A percentile compares a stretch with the other conserved stretches of the same genome.
Conservation (phyloP, 2,888 invertebrate species). For the Dichetophora obliterata region DNA sequence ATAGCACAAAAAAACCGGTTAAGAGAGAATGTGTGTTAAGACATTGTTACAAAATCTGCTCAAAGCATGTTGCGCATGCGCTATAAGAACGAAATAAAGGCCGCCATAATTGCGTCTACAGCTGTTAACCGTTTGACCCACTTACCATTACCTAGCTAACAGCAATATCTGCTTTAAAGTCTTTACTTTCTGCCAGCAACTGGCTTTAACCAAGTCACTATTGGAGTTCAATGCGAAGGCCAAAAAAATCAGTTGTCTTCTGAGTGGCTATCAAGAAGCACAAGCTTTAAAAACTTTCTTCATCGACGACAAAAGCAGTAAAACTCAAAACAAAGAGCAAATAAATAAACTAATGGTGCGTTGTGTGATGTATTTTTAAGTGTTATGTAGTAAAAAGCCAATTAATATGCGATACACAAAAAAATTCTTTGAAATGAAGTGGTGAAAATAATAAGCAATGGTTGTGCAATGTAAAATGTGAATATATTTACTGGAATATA, state of each 20-base stretch:
- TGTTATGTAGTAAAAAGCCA: neutral
- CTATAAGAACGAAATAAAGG: no score
- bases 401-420: neutral
- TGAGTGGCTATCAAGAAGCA: constrained; percentile 45
- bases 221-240: constrained; percentile 47
- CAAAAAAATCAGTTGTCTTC: constrained; percentile 55
- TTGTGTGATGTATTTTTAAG: neutral
- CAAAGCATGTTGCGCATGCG: no score
- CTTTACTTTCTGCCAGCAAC: constrained; percentile 4
- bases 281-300: constrained; percentile 22
- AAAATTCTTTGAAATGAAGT: neutral
- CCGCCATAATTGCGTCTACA: constrained; percentile 34
- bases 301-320: neutral
- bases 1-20: no score
- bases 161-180: neutral
- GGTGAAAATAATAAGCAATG: neutral
- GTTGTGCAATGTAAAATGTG: neutral
- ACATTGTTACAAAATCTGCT: no score
- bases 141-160: constrained; percentile 39
- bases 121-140: constrained; percentile 56
- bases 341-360: constrained; percentile 4
- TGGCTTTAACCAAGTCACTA: neutral
- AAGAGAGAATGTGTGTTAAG: no score
- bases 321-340: neutral
- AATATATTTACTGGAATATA: neutral